phyloP scores from a whole-genome alignment of 2,797 vertebrate species.

The Falco naumanni region DNA sequence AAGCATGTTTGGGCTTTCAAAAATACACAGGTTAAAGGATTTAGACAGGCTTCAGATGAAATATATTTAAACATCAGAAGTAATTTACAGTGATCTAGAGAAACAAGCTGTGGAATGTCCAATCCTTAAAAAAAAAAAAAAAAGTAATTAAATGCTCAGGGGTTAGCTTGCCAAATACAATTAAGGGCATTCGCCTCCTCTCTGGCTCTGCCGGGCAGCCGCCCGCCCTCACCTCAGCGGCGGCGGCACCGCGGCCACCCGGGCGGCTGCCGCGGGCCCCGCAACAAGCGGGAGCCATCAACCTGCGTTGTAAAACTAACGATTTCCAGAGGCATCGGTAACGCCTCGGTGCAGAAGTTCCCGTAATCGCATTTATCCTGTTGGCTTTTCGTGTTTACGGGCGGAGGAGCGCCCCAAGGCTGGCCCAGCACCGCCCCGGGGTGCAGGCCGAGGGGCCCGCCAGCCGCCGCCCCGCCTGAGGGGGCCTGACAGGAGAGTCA shows the following conservation, averaged over 20 bases:
- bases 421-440: no score
- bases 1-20: slow-evolving; percentile 38
- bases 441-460: no score
- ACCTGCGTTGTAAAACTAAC: background rate
- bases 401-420: background rate
- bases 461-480: no score
- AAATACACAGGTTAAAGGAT: slow-evolving; percentile 8
- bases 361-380: rapidly evolving
- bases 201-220: background rate
- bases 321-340: background rate
- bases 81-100: slow-evolving; percentile 46
- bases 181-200: slow-evolving; percentile 8
- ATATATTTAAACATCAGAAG: slow-evolving; percentile 56
- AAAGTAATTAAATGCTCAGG: slow-evolving; percentile 5
- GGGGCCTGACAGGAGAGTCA: no score
- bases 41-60: slow-evolving; percentile 44
- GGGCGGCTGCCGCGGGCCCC: background rate
- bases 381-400: background rate
- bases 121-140: slow-evolving; percentile 24
- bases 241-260: background rate
- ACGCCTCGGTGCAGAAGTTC: rapidly evolving
- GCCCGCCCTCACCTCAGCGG: background rate
- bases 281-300: background rate
- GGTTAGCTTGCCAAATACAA: slow-evolving; percentile 38
- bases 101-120: slow-evolving; percentile 57